Evolutionary conservation across 2,888 invertebrate species (phyloP), one percentile per base, ranked within the genome.

Genomic region (Eupithecia dodoneata): DNA sequence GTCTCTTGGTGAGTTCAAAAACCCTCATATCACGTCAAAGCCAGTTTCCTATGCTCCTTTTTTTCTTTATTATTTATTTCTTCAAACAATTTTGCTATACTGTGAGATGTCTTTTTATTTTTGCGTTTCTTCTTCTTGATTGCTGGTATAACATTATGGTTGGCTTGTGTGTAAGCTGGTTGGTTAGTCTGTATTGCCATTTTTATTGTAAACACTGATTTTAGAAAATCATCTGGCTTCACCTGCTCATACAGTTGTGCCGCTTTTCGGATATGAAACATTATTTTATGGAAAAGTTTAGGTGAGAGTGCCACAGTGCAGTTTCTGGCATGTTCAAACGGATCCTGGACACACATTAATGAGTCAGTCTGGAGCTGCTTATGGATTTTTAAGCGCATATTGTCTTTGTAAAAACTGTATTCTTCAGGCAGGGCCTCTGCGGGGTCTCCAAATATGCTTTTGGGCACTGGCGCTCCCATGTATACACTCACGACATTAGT

Each of bases 311-410:
- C 85, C 2, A 80, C 80, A 0, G 95, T 87, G 65, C 95, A 86
- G 83, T 96, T 97, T 73, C 93, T 91, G 72, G 87, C 90, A 66
- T 96, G 95, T 80, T 96, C 96, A 80, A 96, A 96, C 0, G 96
- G 96, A 89, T 97, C 97, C 87, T 97, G 96, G 7, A 97, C 79
- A 80, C 96, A 96, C 76, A 96, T 88, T 0, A 87, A 80, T 2
- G 89, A 84, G 13, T 92, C 85, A 0, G 87, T 80, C 76, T 87
- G 89, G 13, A 96, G 81, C 0, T 87, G 83, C 75, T 81, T 80
- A 75, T 86, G 85, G 12, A 81, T 9, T n/a, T 87, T 82, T 3
- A 79, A 76, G 10, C 66, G 65, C 2, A 92, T 72, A 78, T 86
- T 87, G 4, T 77, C 30, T 85, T 91, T 94, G 80, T 96, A 96